Conservation (phyloP, 1,140 invertebrate genomes). For the Pachypeltis micranthus region DNA sequence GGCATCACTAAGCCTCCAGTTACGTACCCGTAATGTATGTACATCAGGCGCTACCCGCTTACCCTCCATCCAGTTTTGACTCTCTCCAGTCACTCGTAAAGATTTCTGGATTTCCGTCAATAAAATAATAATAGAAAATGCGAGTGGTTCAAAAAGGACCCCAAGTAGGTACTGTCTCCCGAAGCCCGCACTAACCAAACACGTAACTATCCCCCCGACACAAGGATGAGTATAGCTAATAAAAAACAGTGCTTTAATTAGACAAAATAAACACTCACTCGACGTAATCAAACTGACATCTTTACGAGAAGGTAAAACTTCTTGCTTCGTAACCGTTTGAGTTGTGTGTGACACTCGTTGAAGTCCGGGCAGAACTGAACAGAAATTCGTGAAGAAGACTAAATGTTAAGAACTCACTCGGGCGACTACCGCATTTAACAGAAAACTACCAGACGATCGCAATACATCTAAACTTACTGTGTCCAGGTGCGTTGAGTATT, state of each 20-base stretch:
- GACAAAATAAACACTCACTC: neutral
- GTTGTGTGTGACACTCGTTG: neutral
- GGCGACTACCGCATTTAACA: no score
- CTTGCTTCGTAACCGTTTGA: neutral
- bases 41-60: no score
- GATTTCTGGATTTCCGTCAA: neutral
- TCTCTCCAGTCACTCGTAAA: no score
- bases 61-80: no score
- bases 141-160: neutral
- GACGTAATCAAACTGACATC: neutral
- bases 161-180: neutral
- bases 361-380: neutral
- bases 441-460: no score
- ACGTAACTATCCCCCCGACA: neutral
- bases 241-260: neutral
- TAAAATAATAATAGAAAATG: neutral
- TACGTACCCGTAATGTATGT: no score
- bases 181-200: neutral
- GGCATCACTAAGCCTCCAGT: no score
- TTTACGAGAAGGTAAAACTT: neutral
- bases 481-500: no score
- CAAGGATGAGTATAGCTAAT: no score
- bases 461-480: no score
- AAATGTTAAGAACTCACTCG: no score
- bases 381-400: no score